A percentile compares a stretch with the other conserved stretches of the same genome.
Conservation (phyloP, 2,113 vertebrate species). For the Isurus oxyrinchus region DNA sequence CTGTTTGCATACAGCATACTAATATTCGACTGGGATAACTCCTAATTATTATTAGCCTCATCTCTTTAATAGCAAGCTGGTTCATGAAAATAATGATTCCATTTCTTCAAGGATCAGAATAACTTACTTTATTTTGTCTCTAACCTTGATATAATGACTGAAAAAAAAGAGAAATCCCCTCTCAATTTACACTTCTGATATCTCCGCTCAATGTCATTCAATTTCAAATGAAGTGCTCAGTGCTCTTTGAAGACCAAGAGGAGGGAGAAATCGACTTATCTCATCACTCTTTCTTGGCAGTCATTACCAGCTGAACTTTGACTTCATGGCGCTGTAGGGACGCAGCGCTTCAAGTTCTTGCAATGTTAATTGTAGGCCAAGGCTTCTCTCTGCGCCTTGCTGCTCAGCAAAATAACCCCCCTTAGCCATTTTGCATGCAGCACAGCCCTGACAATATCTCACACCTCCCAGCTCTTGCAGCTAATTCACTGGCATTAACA, state of each 20-base stretch:
- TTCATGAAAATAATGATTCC: background rate
- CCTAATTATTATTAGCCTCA: background rate
- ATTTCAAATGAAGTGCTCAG: background rate
- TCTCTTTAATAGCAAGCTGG: background rate
- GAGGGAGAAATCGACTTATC: background rate
- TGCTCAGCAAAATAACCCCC: background rate
- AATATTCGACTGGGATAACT: slow-evolving; percentile 11
- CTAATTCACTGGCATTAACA: background rate
- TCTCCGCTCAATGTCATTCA: background rate
- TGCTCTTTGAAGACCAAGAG: background rate
- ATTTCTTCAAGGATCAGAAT: background rate
- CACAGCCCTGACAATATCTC: background rate
- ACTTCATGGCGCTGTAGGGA: background rate
- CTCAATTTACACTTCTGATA: background rate
- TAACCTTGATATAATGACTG: background rate
- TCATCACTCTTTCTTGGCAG: background rate
- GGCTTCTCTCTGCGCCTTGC: background rate
- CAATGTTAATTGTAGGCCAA: background rate
- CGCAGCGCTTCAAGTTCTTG: background rate
- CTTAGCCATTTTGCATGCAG: background rate
- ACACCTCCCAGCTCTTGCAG: background rate
- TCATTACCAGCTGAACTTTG: background rate
- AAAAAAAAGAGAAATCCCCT: background rate
- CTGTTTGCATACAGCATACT: background rate
- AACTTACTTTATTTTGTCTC: background rate